Evolutionary conservation across 1,140 invertebrate species (phyloP).

Genomic region (Drosophila tristis): DNA sequence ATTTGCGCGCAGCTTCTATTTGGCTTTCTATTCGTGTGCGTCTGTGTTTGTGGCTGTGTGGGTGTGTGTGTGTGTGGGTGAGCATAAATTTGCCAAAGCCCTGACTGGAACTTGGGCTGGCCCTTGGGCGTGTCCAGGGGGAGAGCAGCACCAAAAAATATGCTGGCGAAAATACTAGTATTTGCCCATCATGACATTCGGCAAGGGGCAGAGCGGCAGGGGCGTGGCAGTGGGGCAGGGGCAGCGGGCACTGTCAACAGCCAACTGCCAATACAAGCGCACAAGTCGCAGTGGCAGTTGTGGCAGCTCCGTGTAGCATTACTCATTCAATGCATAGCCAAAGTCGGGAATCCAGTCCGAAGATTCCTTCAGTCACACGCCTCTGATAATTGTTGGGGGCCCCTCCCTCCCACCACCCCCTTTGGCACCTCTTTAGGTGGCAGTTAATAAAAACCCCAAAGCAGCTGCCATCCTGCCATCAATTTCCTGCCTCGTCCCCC

Average conservation of each 20-base stretch:
- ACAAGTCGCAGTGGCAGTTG: too few relatives aligned
- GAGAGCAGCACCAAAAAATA: neutral
- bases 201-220: too few relatives aligned
- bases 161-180: slow-evolving; percentile 3
- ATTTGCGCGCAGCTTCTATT: slow-evolving; percentile 56
- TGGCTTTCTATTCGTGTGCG: slow-evolving; percentile 15
- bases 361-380: too few relatives aligned
- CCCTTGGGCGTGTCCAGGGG: slow-evolving; percentile 4
- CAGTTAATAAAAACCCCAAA: slow-evolving; percentile 60
- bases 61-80: slow-evolving; percentile 17
- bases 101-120: neutral
- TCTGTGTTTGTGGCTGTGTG: slow-evolving; percentile 4
- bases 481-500: slow-evolving; percentile 26
- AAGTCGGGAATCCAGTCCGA: neutral
- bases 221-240: too few relatives aligned
- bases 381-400: too few relatives aligned
- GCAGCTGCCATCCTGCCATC: slow-evolving; percentile 51
- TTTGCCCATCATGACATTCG: neutral
- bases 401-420: slow-evolving; percentile 18
- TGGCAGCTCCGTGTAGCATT: too few relatives aligned
- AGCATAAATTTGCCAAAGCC: slow-evolving; percentile 45
- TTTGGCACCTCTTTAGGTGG: slow-evolving; percentile 39
- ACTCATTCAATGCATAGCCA: slow-evolving; percentile 22
- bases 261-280: too few relatives aligned
- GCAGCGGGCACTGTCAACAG: too few relatives aligned